Evolutionary conservation across 2,797 vertebrate species (phyloP).

Genomic region (Naso thynnoides): DNA sequence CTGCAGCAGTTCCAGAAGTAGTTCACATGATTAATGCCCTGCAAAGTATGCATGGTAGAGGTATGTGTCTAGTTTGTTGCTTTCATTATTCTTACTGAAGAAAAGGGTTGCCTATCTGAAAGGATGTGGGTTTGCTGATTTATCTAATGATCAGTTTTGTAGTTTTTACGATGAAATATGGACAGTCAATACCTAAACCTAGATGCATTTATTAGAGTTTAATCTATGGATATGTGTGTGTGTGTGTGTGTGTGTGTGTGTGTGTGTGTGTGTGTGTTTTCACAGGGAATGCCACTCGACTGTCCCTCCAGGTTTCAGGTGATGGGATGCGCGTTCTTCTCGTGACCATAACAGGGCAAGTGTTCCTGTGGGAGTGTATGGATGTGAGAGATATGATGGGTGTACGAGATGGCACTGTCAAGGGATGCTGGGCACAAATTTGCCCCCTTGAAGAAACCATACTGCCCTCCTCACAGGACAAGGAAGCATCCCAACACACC

Average conservation of each 20-base stretch:
- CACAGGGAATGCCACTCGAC: conserved; percentile 76
- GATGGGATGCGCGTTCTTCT: conserved; percentile 89
- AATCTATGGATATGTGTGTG: not conserved
- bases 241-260: conserved; percentile 22
- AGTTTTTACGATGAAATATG: not conserved
- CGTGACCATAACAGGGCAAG: conserved; percentile 79
- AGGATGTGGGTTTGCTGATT: not conserved
- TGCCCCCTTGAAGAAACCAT: conserved; percentile 74
- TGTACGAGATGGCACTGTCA: conserved; percentile 73
- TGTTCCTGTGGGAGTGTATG: conserved; percentile 92
- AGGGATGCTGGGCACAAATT: conserved; percentile 90
- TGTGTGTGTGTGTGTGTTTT: conserved; percentile 37
- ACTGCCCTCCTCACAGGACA: conserved; percentile 88
- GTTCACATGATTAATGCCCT: conserved; percentile 77
- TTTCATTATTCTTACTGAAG: not conserved
- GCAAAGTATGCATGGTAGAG: conserved; percentile 83
- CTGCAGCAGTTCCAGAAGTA: conserved; percentile 83
- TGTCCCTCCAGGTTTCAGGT: conserved; percentile 89
- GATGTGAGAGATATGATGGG: conserved; percentile 73
- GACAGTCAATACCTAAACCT: not conserved
- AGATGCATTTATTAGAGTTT: too few species aligned
- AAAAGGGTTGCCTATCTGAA: not conserved
- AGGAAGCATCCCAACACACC: conserved; percentile 88
- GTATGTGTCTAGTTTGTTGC: not conserved
- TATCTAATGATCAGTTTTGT: not conserved